phyloP scores from a whole-genome alignment of 2,797 vertebrate species.

The Alauda arvensis region DNA sequence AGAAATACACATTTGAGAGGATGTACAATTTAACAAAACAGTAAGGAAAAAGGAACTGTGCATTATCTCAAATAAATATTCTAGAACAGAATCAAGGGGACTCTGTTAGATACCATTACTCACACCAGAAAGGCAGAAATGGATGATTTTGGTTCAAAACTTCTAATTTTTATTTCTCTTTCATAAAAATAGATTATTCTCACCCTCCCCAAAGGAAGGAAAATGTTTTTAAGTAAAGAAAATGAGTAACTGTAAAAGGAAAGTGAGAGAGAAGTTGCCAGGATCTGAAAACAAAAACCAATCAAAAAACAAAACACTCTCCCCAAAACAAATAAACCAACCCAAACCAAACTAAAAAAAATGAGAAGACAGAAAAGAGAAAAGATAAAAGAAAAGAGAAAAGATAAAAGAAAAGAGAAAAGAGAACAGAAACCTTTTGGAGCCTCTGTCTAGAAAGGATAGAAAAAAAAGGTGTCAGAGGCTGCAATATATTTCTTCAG shows the following conservation, averaged over 20 bases:
- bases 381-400: neutral
- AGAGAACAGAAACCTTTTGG: neutral
- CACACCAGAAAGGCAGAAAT: slow-evolving; percentile 59
- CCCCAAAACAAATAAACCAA: neutral
- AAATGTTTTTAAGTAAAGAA: slow-evolving; percentile 58
- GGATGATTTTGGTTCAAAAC: slow-evolving; percentile 50
- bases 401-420: too few species aligned
- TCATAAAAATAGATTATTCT: neutral
- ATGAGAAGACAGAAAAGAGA: neutral
- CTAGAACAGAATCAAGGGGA: slow-evolving; percentile 31
- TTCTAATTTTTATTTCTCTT: slow-evolving; percentile 18
- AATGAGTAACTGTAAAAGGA: slow-evolving; percentile 48
- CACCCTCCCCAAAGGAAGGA: slow-evolving; percentile 4
- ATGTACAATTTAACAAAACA: slow-evolving; percentile 69
- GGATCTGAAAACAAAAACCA: slow-evolving; percentile 39
- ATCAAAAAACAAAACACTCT: neutral
- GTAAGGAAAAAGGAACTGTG: slow-evolving; percentile 60
- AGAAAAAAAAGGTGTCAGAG: slow-evolving; percentile 69
- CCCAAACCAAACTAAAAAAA: neutral
- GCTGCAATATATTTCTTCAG: slow-evolving; percentile 92
- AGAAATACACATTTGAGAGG: slow-evolving; percentile 65
- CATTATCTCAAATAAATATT: slow-evolving; percentile 72
- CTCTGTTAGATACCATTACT: slow-evolving; percentile 60
- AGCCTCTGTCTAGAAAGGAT: slow-evolving; percentile 62
- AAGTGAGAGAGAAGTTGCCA: slow-evolving; percentile 51